Evolutionary conservation across 2,113 vertebrate genomes (phyloP), one percentile per base, ranked within the genome.

Genomic region (Microcebus griseorufus): DNA sequence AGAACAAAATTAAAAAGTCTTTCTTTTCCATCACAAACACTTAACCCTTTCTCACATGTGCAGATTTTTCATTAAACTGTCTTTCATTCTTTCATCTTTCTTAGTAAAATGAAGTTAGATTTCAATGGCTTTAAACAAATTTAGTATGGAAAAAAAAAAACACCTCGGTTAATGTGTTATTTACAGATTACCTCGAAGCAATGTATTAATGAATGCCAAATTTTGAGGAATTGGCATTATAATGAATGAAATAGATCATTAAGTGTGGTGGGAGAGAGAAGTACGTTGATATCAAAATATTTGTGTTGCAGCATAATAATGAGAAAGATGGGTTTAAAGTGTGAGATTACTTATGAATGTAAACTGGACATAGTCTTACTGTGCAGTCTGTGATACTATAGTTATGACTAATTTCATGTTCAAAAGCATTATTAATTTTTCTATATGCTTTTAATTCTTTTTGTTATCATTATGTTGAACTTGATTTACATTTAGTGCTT

Each of bases 1-100:
- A 81, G 25, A 87, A 62, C 12, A 88, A n/a, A 85, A 80, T 80
- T 65, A 83, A 69, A 84, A 86, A 72, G 45, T 92, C 27, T 95
- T 97, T 78, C 6, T 93, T 39, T 64, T 42, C 29, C 48, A 69
- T 75, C 86, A 82, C 11, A 79, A 23, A 42, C 48, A 64, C 78
- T 7, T 45, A 94, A 88, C 75, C 9, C 12, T 90, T 86, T 86
- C 58, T 90, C 16, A 2, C 2, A 70, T 73, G 9, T 83, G 22
- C 42, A 80, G 11, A 45, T 20, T 93, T 90, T 92, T 97, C 64
- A 90, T 94, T 90, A 70, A 73, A 88, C 88, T 91, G 6, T 5
- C 39, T 8, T 90, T 95, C 88, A 64, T 37, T 94, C 2, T 1
- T 69, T 84, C 23, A 51, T 55, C 9, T 94, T 89, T 83, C 48